Conservation (phyloP, 2,113 vertebrate genomes). For the Uropsilus gracilis region DNA sequence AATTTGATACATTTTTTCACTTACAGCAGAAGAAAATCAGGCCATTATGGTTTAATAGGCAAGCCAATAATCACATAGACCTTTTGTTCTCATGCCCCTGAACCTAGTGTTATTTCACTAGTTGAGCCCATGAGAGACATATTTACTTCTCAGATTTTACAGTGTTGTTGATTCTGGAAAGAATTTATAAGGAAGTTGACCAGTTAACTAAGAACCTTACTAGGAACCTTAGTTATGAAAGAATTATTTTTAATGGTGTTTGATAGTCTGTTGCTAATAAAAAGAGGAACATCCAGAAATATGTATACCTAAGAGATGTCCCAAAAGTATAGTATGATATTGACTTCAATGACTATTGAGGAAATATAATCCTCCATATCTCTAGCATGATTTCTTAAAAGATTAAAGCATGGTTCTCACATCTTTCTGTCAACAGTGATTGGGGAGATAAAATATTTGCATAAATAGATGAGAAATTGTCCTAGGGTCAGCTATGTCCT, state of each 20-base stretch:
- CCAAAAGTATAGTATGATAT: background rate
- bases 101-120: background rate
- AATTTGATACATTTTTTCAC: background rate
- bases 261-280: background rate
- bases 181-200: background rate
- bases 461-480: background rate
- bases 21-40: background rate
- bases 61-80: background rate
- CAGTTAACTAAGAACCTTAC: background rate
- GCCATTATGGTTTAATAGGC: background rate
- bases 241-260: background rate
- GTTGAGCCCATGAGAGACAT: background rate
- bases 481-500: background rate
- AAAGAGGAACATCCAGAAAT: background rate
- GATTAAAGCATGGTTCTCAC: background rate
- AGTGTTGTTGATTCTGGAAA: conserved; percentile 1
- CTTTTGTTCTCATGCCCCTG: background rate
- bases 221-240: too few relatives aligned
- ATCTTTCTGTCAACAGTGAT: background rate
- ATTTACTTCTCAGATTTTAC: background rate
- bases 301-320: background rate
- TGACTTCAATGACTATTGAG: background rate
- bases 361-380: background rate
- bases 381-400: background rate
- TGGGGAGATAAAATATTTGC: background rate